Conservation (phyloP, 1,140 invertebrate species). For the Notospermus geniculatus region DNA sequence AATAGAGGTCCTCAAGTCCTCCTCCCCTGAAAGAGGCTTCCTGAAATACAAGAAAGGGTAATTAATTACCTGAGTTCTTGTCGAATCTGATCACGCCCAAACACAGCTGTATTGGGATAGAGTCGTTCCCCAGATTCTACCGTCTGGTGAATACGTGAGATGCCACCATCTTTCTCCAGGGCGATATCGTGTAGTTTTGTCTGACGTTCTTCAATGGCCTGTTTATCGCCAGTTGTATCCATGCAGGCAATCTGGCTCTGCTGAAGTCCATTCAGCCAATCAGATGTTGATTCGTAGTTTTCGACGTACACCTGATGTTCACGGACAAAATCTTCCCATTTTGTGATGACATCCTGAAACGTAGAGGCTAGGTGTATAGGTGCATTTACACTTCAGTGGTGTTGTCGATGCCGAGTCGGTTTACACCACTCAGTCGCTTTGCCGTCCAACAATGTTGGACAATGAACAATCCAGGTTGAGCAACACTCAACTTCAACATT, state of each 20-base stretch:
- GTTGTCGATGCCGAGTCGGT: no score
- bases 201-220: conserved; percentile 79
- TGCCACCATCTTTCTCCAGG: conserved; percentile 77
- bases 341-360: conserved; percentile 49
- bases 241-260: conserved; percentile 73
- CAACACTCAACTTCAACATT: no score
- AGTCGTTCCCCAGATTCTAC: conserved; percentile 87
- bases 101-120: conserved; percentile 88
- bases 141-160: conserved; percentile 78
- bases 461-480: no score
- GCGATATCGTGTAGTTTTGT: conserved; percentile 74
- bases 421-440: no score
- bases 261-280: conserved; percentile 71
- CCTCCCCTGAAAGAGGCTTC: no score
- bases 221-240: conserved; percentile 83
- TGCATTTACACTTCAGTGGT: no score
- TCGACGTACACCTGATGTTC: conserved; percentile 82
- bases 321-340: conserved; percentile 79
- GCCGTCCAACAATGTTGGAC: no score
- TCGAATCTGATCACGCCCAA: conserved; percentile 85
- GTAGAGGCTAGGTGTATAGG: no score
- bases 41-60: no score
- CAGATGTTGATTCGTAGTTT: conserved; percentile 71
- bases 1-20: no score
- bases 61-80: conserved; percentile 71